These are phyloP conservation scores for Entomyzon cyanotis DNA, from an alignment of 2,113 vertebrate genomes.

Conservation along the genomic window DNA sequence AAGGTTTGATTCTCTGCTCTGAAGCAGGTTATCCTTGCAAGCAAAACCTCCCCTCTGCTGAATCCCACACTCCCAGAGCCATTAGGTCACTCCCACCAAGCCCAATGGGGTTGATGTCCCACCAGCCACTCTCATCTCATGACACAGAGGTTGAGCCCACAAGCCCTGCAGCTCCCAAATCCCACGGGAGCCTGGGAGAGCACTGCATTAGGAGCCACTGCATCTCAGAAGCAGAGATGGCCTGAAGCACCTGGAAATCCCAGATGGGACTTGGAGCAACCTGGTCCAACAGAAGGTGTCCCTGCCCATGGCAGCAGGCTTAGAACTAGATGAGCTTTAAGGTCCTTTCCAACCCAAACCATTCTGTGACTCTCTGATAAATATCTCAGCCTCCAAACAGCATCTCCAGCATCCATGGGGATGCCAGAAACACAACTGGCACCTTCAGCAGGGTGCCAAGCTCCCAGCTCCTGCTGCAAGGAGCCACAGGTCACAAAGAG, in stretches of 20 bases:
- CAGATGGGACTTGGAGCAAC: neutral
- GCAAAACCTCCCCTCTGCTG: neutral
- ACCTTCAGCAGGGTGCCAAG: neutral
- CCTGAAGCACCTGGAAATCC: neutral
- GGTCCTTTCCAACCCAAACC: neutral
- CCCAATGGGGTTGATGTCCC: accelerated
- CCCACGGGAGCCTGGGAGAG: neutral
- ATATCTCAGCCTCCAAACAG: neutral
- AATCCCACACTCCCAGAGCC: neutral
- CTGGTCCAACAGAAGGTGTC: neutral
- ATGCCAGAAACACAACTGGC: neutral
- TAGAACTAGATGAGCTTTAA: neutral
- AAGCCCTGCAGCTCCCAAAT: neutral
- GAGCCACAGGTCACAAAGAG: neutral
- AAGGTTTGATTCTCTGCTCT: neutral
- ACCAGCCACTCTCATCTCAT: accelerated
- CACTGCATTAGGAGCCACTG: neutral
- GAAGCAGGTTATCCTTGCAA: neutral
- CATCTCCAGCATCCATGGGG: neutral
- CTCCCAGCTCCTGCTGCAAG: neutral
- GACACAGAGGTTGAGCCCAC: neutral
- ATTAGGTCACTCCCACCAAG: neutral
- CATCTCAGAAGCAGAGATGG: neutral
- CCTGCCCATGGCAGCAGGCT: neutral
- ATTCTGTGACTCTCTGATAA: neutral